Evolutionary conservation across 2,113 vertebrate genomes (phyloP).

Genomic region (Leuciscus idus): DNA sequence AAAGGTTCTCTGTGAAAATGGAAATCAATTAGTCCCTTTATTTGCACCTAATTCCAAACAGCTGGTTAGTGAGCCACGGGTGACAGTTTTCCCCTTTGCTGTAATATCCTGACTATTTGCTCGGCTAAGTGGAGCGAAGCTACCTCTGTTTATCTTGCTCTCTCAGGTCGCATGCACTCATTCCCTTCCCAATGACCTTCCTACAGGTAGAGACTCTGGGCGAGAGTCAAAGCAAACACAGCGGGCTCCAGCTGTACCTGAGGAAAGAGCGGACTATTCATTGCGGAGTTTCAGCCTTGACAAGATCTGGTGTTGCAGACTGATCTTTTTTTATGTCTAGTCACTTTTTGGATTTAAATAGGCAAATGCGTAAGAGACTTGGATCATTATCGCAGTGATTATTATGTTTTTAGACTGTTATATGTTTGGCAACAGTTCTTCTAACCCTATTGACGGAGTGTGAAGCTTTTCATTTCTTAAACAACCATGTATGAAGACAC

Average conservation of each 20-base stretch:
- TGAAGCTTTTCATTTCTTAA: too few relatives aligned
- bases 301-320: neutral
- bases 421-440: too few relatives aligned
- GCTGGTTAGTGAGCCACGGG: slow-evolving; percentile 55
- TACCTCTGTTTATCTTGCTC: slow-evolving; percentile 38
- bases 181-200: slow-evolving; percentile 49
- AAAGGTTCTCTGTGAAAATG: slow-evolving; percentile 42
- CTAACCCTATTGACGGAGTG: too few relatives aligned
- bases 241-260: slow-evolving; percentile 25
- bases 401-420: too few relatives aligned
- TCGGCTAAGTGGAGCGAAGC: slow-evolving; percentile 52
- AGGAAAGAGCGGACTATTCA: slow-evolving; percentile 44
- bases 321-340: neutral
- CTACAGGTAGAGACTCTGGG: slow-evolving; percentile 47
- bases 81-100: slow-evolving; percentile 58
- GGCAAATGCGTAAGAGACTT: too few relatives aligned
- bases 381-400: too few relatives aligned
- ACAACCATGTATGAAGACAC: too few relatives aligned
- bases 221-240: slow-evolving; percentile 53
- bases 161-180: neutral
- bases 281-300: neutral
- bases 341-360: too few relatives aligned
- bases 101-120: slow-evolving; percentile 58
- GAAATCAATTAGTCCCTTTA: slow-evolving; percentile 60
- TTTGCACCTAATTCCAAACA: slow-evolving; percentile 61